Base-by-base conservation (phyloP, 1,140 invertebrate species). In the Dendrolimus kikuchii region DNA sequence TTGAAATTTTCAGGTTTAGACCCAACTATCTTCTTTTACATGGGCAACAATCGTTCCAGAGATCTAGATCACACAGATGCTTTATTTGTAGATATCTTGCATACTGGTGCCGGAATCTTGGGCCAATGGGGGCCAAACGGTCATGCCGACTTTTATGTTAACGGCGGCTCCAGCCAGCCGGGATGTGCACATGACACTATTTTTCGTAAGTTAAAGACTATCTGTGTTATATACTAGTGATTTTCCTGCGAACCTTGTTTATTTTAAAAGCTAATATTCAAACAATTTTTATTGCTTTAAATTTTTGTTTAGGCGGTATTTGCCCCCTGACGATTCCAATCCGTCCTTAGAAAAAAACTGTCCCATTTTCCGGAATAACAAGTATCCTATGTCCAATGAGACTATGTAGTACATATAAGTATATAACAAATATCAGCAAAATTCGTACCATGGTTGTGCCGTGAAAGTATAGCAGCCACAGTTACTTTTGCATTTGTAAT, bases 121-220 rank as follows among this genome's bases (percentile, higher is more conserved):
- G 93, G 94, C 0, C 93, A 95, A 70, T 95, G 94, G 94, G 93
- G 94, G 4, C 93, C 94, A 2, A 95, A 92, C 64, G 95, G 95
- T 0, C 95, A 96, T 74, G 94, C 94, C 6, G 95, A 97, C 77
- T 97, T 96, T 81, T 96, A 96, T 81, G 93, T 96, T 37, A 96
- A 97, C 73, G 95, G 95, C 6, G 95, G 95, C 40, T 94, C 93
- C 43, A 93, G 93, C 65, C 95, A 97, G 67, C 95, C 95, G 4
- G 95, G 95, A 48, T 97, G 95, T 71, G 91, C 92, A 0, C 92
- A 92, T 44, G 89, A 93, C 49, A 94, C 93, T 2, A 87, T 95
- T 44, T 93, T 95, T 66, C 92, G 94, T 95, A 90, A 92, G 91
- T 23, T 6, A n/a, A 4, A 40, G 38, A 38, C 9, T 39, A 40